Evolutionary conservation across 1,140 invertebrate genomes (phyloP).

Genomic region (Rhagoletis zephyria): DNA sequence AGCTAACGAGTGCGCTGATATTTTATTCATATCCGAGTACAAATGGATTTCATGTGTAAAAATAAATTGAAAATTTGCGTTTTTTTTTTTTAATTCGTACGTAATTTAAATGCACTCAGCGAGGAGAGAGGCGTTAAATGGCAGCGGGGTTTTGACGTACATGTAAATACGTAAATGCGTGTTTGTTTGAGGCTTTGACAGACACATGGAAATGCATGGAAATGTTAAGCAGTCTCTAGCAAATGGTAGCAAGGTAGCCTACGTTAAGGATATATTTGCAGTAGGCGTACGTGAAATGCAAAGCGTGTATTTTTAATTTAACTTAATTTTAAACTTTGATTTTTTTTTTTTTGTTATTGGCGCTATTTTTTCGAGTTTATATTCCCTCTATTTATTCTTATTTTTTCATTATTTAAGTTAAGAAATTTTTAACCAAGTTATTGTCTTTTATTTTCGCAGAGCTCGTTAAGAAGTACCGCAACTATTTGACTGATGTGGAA

Average conservation of each 20-base stretch:
- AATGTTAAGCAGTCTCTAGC: too few species aligned
- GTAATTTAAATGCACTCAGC: neutral
- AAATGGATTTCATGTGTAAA: conserved; percentile 19
- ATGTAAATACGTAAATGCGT: too few species aligned
- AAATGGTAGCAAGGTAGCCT: neutral
- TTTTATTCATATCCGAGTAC: conserved; percentile 5
- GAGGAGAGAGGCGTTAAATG: neutral
- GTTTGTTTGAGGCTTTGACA: neutral
- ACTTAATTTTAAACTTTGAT: conserved; percentile 12
- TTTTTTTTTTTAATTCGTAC: neutral
- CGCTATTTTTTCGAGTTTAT: too few species aligned
- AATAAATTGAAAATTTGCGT: conserved; percentile 6
- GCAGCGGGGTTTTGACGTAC: too few species aligned
- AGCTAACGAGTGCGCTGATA: neutral
- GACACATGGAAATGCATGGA: too few species aligned
- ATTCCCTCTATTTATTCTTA: too few species aligned
- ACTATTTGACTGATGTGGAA: conserved; percentile 88
- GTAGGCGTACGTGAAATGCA: neutral
- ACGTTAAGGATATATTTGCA: neutral
- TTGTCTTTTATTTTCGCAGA: conserved; percentile 76
- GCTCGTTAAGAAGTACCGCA: conserved; percentile 85
- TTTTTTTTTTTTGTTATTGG: too few species aligned
- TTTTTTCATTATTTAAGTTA: too few species aligned
- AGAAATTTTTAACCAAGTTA: too few species aligned
- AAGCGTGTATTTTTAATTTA: conserved; percentile 19